A percentile compares a stretch with the other conserved stretches of the same genome.
These are phyloP conservation scores for Lepidocolaptes lacrymiger DNA, from an alignment of 2,797 vertebrate genomes.

Conservation along the genomic window DNA sequence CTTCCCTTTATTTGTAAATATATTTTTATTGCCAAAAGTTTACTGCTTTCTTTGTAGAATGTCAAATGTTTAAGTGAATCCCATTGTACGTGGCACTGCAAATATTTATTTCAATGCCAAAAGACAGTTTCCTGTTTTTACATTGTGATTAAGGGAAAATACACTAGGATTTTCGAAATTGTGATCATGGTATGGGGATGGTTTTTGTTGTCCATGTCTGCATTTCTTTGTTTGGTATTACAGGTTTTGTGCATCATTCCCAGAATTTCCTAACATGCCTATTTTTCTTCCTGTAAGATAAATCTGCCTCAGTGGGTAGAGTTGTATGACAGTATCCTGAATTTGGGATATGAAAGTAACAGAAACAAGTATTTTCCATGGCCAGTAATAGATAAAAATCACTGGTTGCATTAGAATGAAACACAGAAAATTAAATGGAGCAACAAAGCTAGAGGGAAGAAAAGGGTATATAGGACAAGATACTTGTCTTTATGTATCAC, in stretches of 20 bases:
- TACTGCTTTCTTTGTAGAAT: neutral
- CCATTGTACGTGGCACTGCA: neutral
- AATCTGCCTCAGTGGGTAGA: neutral
- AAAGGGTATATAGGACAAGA: neutral
- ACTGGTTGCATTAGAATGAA: neutral
- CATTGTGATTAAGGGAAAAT: neutral
- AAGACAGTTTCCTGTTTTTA: neutral
- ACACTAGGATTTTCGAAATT: neutral
- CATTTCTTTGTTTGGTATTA: neutral
- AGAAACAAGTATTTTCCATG: neutral
- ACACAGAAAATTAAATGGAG: neutral
- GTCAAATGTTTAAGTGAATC: neutral
- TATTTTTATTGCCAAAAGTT: neutral
- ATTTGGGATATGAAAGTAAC: neutral
- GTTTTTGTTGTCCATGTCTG: neutral
- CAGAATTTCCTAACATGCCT: neutral
- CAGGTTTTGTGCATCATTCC: neutral
- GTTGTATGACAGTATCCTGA: neutral
- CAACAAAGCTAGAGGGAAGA: neutral
- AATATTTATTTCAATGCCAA: neutral
- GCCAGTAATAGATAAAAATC: neutral
- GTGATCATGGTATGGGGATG: neutral
- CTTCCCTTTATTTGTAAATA: neutral
- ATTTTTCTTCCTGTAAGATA: neutral
- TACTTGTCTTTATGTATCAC: fast-evolving